Base-by-base conservation (phyloP, 2,113 vertebrate genomes). In the Dicaeum eximium region DNA sequence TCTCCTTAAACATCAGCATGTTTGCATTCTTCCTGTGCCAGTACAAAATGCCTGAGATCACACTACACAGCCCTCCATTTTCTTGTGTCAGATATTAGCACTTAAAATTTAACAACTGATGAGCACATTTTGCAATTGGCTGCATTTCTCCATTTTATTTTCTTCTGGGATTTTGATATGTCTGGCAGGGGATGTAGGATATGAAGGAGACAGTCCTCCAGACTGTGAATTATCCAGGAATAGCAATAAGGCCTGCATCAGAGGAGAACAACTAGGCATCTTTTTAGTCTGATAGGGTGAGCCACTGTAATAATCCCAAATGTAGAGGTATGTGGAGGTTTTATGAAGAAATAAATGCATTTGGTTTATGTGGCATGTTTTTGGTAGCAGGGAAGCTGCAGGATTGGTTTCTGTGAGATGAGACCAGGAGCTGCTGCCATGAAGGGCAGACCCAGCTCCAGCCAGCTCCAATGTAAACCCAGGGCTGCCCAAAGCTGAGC, bases 101-200 rank as follows among this genome's bases (percentile, higher is more conserved):
- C 88, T 95, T 92, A 89, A 87, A 92, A 70, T 91, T 93, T 91
- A 94, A 93, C 71, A 95, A 80, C 71, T 88, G 90, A 91, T 75
- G 92, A 94, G 44, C 45, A 91, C 69, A 84, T 91, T 94, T 95
- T 90, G 81, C 88, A 94, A 90, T 60, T 88, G 88, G 80, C 91
- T 97, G 84, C 64, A 67, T 88, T 94, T 90, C 77, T 81, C 44
- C 20, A 23, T 86, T 95, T 95, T 58, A 71, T 90, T 80, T 35
- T 88, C 79, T 86, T 85, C 51, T 82, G 74, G 66, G 90, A 83
- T 77, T 93, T 83, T 92, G 30, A 58, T 82, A 86, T 77, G 42
- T 78, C 91, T 96, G 85, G 42, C 27, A 50, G 57, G 66, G 87
- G 61, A 79, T 64, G 33, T 51, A 88, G 48, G 48, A 96, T 88